phyloP scores from a whole-genome alignment of 2,888 invertebrate genomes.

The Rhopalosiphum nymphaeae region DNA sequence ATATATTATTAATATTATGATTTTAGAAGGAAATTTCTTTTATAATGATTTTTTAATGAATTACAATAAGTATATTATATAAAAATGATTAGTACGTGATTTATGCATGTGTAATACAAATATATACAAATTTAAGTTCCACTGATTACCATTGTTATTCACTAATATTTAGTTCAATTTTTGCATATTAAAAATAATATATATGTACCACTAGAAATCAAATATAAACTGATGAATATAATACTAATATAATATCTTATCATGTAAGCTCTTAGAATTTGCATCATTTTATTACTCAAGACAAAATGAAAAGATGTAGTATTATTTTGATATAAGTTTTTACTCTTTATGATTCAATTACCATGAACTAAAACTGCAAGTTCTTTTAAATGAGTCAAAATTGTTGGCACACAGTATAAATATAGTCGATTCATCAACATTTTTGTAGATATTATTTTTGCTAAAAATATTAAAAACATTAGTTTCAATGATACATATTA shows the following conservation, averaged over 20 bases:
- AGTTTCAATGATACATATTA: neutral
- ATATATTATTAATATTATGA: too few species aligned
- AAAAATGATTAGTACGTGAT: neutral
- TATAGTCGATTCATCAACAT: conserved; percentile 23
- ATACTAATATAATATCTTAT: conserved; percentile 21
- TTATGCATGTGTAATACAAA: neutral
- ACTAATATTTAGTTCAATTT: neutral
- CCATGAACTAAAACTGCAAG: conserved; percentile 27
- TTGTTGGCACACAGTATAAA: conserved; percentile 24
- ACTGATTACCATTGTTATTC: neutral
- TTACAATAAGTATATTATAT: neutral
- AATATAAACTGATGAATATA: neutral
- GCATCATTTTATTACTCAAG: conserved; percentile 39
- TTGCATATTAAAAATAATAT: neutral
- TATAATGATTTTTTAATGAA: neutral
- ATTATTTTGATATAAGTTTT: conserved; percentile 42
- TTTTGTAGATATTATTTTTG: conserved; percentile 53
- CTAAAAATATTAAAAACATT: conserved; percentile 26
- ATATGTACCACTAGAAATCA: neutral
- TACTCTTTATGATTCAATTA: conserved; percentile 52
- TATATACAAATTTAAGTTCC: neutral
- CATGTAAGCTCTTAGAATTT: conserved; percentile 38
- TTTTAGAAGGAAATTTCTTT: neutral
- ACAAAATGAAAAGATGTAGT: conserved; percentile 45
- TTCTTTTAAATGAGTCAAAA: conserved; percentile 39